Evolutionary conservation across 2,113 vertebrate species (phyloP), one percentile per base, ranked within the genome.

Genomic region (Gymnobelideus leadbeateri): DNA sequence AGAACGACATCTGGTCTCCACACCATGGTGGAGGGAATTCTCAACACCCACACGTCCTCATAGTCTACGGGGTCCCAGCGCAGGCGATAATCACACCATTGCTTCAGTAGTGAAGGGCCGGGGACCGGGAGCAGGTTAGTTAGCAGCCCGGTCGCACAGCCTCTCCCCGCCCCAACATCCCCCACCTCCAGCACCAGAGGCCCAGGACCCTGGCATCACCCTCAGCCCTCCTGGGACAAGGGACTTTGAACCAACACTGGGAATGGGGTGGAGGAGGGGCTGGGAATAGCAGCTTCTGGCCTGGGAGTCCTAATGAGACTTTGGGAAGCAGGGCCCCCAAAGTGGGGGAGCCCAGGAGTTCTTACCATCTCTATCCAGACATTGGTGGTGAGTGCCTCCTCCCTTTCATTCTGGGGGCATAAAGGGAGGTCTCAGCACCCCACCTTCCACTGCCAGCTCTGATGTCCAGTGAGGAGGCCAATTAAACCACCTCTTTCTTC

Each of bases 351-450:
- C 31, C n/a, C 51, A 19, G n/a, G 16, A 1, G 3, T 19, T 93
- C 99, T 99, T 99, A 99, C 99, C 99, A 99, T 99, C 98, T 99
- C 99, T 1, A 99, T 99, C 99, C 99, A 99, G 77, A 99, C 99
- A 0, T 99, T 99, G 93, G 99, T 99, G 1, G 99, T 99, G 94
- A 99, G 98, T 11, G 99, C 99, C 96, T 99, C 99, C 95, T 99
- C 99, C 93, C 99, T 98, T 97, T 99, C 99, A 0, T 99, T 99
- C 99, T 99, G 95, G 50, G 57, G 92, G 91, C 92, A 7, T 93
- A 97, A 98, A 61, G 97, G 10, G 11, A 93, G 77, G 31, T 8
- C 68, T 96, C 8, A 97, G 91, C 14, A 37, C 46, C 89, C 68
- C 2, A 1, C 10, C 16, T 90, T 68, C 11, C 26, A 9, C 37